Percentiles rank a stretch among this genome's conserved stretches.
Conservation (phyloP, 1,140 invertebrate genomes). For the Pseudomyrmex flavicornis region DNA sequence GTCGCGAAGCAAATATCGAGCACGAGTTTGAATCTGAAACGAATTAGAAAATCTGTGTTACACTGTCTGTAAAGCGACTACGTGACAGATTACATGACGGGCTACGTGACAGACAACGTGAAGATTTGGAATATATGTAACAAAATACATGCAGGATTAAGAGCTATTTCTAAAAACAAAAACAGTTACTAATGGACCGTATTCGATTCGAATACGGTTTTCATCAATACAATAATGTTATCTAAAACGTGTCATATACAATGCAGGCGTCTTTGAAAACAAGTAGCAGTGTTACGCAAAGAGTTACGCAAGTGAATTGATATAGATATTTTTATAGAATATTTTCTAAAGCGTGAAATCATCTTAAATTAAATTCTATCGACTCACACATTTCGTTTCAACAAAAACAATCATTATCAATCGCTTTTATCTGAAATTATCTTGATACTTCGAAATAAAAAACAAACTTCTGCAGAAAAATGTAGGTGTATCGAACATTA, state of each 20-base stretch:
- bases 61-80: not conserved
- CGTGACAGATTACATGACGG: too few relatives aligned
- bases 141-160: slow-evolving; percentile 22
- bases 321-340: not conserved
- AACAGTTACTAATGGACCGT: not conserved
- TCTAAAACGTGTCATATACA: not conserved
- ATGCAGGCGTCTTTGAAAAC: slow-evolving; percentile 2
- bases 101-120: too few relatives aligned
- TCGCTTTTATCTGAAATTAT: too few relatives aligned
- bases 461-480: too few relatives aligned
- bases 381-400: too few relatives aligned
- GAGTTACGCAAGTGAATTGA: slow-evolving; percentile 3
- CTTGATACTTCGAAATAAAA: too few relatives aligned
- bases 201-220: too few relatives aligned
- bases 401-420: too few relatives aligned
- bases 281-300: slow-evolving; percentile 2
- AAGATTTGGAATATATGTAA: slow-evolving; percentile 11
- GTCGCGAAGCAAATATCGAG: not conserved
- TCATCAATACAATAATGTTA: slow-evolving; percentile 2
- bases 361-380: too few relatives aligned
- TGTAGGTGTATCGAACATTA: too few relatives aligned
- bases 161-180: slow-evolving; percentile 6
- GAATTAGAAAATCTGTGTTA: not conserved
- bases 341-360: not conserved
- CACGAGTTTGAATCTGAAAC: not conserved